These are phyloP conservation scores for Pseudomyrmex cubaensis DNA, from an alignment of 1,140 invertebrate species.

Conservation along the genomic window DNA sequence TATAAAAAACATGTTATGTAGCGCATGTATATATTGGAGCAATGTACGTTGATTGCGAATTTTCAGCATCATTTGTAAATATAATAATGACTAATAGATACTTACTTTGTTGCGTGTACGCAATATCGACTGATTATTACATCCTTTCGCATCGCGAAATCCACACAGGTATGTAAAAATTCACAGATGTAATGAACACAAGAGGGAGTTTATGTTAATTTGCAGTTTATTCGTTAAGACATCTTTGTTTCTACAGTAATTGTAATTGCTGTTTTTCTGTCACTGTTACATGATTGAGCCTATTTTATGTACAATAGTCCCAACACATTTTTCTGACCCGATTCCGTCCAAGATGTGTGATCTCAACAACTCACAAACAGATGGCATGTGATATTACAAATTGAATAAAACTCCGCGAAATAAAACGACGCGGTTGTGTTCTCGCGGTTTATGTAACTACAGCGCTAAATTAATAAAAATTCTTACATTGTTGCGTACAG, in stretches of 20 bases:
- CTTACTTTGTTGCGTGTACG: neutral
- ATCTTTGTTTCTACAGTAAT: conserved; percentile 82
- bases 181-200: neutral
- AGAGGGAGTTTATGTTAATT: conserved; percentile 67
- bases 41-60: neutral
- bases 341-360: conserved; percentile 61
- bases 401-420: conserved; percentile 24
- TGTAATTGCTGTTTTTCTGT: conserved; percentile 78
- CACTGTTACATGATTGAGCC: conserved; percentile 75
- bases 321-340: conserved; percentile 74
- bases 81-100: neutral
- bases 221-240: conserved; percentile 81
- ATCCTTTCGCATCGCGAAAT: neutral
- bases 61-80: neutral
- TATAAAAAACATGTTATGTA: neutral
- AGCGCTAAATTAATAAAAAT: conserved; percentile 45
- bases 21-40: neutral
- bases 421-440: conserved; percentile 16
- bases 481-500: conserved; percentile 40
- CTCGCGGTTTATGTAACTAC: conserved; percentile 18
- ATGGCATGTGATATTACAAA: conserved; percentile 38
- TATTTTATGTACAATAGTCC: conserved; percentile 78
- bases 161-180: neutral
- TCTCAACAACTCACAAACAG: conserved; percentile 59
- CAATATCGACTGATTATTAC: neutral